Percentiles rank a stretch among this genome's conserved stretches.
Conservation (phyloP, 2,113 vertebrate genomes). For the Gallinago paraguaiae region DNA sequence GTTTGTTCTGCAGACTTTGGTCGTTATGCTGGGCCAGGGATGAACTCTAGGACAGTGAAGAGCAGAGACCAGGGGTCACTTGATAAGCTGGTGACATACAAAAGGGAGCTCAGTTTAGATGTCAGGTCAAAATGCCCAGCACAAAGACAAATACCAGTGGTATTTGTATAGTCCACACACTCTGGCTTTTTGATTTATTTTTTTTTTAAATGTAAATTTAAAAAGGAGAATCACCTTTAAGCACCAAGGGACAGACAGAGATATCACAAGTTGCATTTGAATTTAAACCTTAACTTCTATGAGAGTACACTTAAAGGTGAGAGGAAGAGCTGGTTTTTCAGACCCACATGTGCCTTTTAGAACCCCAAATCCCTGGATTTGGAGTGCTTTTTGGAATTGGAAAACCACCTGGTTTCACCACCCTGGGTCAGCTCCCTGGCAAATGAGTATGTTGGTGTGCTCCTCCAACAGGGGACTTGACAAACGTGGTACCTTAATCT, state of each 20-base stretch:
- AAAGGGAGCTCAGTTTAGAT: background rate
- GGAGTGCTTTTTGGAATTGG: background rate
- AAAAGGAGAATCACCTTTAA: background rate
- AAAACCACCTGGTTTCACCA: background rate
- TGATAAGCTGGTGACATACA: background rate
- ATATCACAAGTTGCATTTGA: background rate
- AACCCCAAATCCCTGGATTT: background rate
- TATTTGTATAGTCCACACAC: background rate
- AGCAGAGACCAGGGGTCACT: background rate
- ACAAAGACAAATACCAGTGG: background rate
- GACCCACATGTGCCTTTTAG: background rate
- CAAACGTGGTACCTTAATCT: background rate
- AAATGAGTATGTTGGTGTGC: background rate
- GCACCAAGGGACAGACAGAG: background rate
- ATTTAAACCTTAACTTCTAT: background rate
- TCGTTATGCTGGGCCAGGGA: background rate
- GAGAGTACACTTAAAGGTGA: background rate
- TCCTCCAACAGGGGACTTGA: background rate
- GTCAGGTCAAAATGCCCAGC: background rate
- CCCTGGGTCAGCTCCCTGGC: background rate
- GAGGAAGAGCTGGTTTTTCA: background rate
- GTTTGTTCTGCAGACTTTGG: conserved; percentile 1
- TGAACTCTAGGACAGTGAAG: background rate
- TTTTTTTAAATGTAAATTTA: background rate
- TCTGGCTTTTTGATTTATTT: background rate